phyloP scores from a whole-genome alignment of 2,888 invertebrate genomes.

The Ferdinandea cuprea region DNA sequence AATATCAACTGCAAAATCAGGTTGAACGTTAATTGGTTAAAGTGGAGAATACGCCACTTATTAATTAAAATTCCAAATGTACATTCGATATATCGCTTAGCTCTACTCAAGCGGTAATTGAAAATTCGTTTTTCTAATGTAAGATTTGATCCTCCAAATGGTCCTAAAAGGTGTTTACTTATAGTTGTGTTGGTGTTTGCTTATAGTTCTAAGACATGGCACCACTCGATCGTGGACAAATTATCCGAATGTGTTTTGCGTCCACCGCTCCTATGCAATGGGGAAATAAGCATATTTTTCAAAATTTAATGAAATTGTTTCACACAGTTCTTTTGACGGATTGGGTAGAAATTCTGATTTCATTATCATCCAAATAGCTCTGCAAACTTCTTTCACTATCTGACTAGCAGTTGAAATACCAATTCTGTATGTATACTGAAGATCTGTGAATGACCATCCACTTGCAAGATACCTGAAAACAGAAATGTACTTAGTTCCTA shows the following conservation, averaged over 20 bases:
- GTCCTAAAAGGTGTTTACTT: not conserved
- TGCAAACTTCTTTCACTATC: slow-evolving; percentile 5
- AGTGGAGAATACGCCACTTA: slow-evolving; percentile 15
- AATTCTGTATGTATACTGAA: slow-evolving; percentile 11
- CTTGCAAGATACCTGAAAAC: not conserved
- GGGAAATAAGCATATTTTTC: slow-evolving; percentile 1
- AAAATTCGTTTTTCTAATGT: not conserved
- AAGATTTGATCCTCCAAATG: not conserved
- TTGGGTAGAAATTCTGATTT: slow-evolving; percentile 12
- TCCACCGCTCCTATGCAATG: not conserved
- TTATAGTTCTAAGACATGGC: too few relatives aligned
- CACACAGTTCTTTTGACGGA: not conserved
- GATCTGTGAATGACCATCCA: slow-evolving; percentile 5
- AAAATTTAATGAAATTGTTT: slow-evolving; percentile 9
- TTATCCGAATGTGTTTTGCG: too few relatives aligned
- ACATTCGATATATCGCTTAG: not conserved
- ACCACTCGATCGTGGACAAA: too few relatives aligned
- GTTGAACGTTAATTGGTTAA: slow-evolving; percentile 6
- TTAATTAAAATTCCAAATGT: slow-evolving; percentile 17
- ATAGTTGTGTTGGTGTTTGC: too few relatives aligned
- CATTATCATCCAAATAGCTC: slow-evolving; percentile 12
- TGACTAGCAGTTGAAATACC: slow-evolving; percentile 6
- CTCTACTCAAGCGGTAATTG: not conserved
- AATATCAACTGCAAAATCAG: slow-evolving; percentile 3
- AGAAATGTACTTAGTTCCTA: slow-evolving; percentile 8